Evolutionary conservation across 1,140 invertebrate genomes (phyloP), one percentile per base, ranked within the genome.

Genomic region (Cardiocondyla obscurior): DNA sequence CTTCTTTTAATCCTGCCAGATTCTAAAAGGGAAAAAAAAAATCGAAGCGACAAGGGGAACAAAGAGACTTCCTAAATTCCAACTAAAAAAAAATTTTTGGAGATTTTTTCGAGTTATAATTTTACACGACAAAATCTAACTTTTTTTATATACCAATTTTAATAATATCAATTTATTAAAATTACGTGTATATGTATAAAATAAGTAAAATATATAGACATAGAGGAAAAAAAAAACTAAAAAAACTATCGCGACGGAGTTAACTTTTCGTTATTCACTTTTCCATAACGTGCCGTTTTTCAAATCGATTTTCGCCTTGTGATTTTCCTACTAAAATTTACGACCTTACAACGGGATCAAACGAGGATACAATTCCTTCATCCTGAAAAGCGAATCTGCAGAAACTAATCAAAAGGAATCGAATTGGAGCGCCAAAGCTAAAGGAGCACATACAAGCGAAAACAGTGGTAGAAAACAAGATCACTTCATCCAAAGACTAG

Each of bases 371-470:
- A 67, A 79, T 44, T 65, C 53, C 10, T 62, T 64, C 33, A 64
- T 65, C 44, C 62, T 36, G 46, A 67, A 67, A 79, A 79, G 36
- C 74, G 36, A 76, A 67, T 79, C 33, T 30, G 25, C 7, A 53
- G 74, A 69, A 79, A 69, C 74, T 67, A 67, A 79, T 79, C 74
- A 67, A 67, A 62, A 55, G 46, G 22, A 65, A 77, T 77, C 60
- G 33, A 65, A 77, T 77, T 64, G 73, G 12, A 77, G 33, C 33
- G 12, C 55, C 12, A 39, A 67, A 77, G 44, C 44, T 33, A 77
- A 65, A 65, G 65, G 6, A 55, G 62, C 22, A 62, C 39, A 77
- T 67, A 69, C 49, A 30, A 67, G 25, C 22, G 22, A 67, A n/a
- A 79, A 64, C 30, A 28, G 58, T 28, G 22, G 58, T 28, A 16